Evolutionary conservation across 2,113 vertebrate species (phyloP).

Genomic region (Osmerus mordax): DNA sequence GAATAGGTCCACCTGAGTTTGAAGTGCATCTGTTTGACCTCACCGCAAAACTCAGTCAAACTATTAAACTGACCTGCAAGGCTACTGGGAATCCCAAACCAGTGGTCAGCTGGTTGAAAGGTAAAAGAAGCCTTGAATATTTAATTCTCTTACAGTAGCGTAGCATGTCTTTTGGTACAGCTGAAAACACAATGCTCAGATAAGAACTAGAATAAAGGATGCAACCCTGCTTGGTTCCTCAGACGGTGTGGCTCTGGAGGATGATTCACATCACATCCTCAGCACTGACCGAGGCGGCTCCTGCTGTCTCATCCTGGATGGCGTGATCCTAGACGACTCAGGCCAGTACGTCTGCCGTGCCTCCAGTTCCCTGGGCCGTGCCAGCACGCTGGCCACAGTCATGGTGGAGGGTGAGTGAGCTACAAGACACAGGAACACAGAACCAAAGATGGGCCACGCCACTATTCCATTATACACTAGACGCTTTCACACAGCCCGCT

Average conservation of each 20-base stretch:
- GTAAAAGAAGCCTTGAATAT: slow-evolving; percentile 58
- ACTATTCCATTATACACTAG: too few relatives aligned
- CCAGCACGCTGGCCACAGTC: slow-evolving; percentile 85
- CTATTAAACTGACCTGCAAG: slow-evolving; percentile 87
- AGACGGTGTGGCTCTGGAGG: slow-evolving; percentile 87
- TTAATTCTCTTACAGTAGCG: not conserved
- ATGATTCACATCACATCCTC: slow-evolving; percentile 88
- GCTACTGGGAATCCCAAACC: slow-evolving; percentile 85
- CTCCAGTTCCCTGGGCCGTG: slow-evolving; percentile 80
- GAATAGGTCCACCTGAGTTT: slow-evolving; percentile 83
- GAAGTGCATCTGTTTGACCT: slow-evolving; percentile 80
- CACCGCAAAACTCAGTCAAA: slow-evolving; percentile 85
- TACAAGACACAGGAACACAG: not conserved
- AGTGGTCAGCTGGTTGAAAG: slow-evolving; percentile 89
- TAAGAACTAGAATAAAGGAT: not conserved
- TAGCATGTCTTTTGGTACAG: too few relatives aligned
- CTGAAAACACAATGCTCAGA: not conserved
- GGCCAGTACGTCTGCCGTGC: slow-evolving; percentile 95
- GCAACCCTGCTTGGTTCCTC: not conserved
- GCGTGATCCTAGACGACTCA: slow-evolving; percentile 76
- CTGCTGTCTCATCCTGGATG: slow-evolving; percentile 86
- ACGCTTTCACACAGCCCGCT: too few relatives aligned
- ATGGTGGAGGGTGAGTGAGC: slow-evolving; percentile 82
- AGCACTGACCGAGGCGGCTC: slow-evolving; percentile 84
- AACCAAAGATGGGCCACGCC: not conserved